These are phyloP conservation scores for Scatophagus argus DNA, from an alignment of 2,113 vertebrate genomes.

Conservation along the genomic window DNA sequence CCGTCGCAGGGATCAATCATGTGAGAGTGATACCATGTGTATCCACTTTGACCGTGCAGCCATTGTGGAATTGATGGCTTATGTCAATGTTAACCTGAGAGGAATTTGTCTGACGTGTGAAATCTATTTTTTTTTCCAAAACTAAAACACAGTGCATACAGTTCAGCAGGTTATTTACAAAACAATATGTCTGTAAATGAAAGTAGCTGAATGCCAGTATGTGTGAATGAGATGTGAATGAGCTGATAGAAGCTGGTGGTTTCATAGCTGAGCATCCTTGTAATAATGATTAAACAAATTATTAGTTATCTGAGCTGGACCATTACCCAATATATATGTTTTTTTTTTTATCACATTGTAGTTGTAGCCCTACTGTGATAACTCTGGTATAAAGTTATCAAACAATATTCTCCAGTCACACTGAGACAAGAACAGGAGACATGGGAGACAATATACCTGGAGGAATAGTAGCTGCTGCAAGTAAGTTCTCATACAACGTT, in stretches of 20 bases:
- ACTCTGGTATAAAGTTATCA: constrained; percentile 13
- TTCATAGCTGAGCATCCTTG: background rate
- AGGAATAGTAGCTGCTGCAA: constrained; percentile 78
- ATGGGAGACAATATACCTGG: constrained; percentile 76
- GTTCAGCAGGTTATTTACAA: background rate
- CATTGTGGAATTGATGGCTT: constrained; percentile 25
- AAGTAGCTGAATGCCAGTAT: background rate
- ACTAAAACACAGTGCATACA: background rate
- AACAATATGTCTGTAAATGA: background rate
- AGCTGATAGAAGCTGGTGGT: background rate
- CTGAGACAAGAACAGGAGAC: constrained; percentile 20
- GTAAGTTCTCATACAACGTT: constrained; percentile 51
- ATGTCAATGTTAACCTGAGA: constrained; percentile 1
- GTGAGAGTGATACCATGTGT: constrained; percentile 18
- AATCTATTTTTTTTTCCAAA: background rate
- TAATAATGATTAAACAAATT: background rate
- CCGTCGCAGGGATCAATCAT: constrained; percentile 34
- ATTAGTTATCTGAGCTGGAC: background rate
- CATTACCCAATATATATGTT: background rate
- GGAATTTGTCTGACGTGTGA: background rate
- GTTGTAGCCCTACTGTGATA: constrained; percentile 29
- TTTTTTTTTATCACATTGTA: background rate
- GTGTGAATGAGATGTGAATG: background rate
- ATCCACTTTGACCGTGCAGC: background rate
- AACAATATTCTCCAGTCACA: constrained; percentile 8